A percentile compares a stretch with the other conserved stretches of the same genome.
phyloP scores from a whole-genome alignment of 2,797 vertebrate genomes.

The Acropternis orthonyx region DNA sequence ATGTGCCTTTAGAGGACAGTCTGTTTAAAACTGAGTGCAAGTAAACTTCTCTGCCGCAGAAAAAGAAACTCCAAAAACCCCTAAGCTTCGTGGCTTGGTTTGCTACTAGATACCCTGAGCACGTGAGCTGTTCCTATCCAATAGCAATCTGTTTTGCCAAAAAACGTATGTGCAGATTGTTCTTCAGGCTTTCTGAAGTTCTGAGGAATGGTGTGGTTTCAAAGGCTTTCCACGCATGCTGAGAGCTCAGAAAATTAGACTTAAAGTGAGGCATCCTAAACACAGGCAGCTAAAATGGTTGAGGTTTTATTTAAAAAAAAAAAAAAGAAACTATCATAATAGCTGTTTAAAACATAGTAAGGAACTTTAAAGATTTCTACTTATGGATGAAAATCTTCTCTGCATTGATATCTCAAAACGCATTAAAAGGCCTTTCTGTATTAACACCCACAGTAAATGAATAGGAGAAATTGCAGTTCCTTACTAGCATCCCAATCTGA shows the following conservation, averaged over 20 bases:
- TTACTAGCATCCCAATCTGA: constrained; percentile 7
- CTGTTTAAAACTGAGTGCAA: background rate
- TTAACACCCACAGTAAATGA: constrained; percentile 42
- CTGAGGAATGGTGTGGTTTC: background rate
- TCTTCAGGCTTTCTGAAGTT: background rate
- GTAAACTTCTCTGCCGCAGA: background rate
- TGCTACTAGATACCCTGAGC: background rate
- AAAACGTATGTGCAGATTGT: background rate
- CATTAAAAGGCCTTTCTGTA: constrained; percentile 11
- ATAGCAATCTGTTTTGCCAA: background rate
- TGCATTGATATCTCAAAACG: background rate
- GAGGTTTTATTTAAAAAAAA: no score
- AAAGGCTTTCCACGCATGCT: background rate
- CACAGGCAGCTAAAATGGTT: background rate
- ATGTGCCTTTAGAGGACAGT: background rate
- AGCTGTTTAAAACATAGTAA: constrained; percentile 7
- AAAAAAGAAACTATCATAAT: background rate
- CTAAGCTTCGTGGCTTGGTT: background rate
- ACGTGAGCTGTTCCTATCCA: background rate
- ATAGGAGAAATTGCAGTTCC: constrained; percentile 35
- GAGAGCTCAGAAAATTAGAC: background rate
- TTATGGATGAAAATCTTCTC: constrained; percentile 26
- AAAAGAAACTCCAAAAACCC: background rate
- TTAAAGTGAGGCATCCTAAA: background rate
- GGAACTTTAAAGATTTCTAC: background rate